Conservation (phyloP, 1,140 invertebrate genomes). For the Drosophila rufa region DNA sequence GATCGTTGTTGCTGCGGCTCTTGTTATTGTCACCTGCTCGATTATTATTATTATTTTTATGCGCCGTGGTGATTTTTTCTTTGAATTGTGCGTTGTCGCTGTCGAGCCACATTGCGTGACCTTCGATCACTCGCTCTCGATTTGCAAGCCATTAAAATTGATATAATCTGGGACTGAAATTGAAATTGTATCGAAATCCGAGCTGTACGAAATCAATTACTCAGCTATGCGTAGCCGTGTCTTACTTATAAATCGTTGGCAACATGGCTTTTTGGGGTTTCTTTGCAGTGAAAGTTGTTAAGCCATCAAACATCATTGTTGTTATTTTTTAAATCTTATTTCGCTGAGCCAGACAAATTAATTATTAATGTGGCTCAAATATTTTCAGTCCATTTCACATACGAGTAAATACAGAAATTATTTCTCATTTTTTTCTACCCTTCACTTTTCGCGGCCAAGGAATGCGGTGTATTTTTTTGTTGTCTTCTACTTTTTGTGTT, state of each 20-base stretch:
- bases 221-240: conserved; percentile 63
- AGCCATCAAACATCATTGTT: conserved; percentile 32
- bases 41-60: conserved; percentile 65
- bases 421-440: conserved; percentile 56
- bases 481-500: conserved; percentile 26
- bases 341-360: conserved; percentile 53
- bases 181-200: conserved; percentile 68
- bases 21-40: conserved; percentile 79
- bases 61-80: conserved; percentile 34
- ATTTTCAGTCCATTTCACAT: conserved; percentile 41
- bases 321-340: conserved; percentile 18
- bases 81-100: conserved; percentile 70
- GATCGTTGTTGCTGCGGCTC: conserved; percentile 51
- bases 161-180: conserved; percentile 49
- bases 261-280: conserved; percentile 26
- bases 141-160: conserved; percentile 73
- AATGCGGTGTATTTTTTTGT: conserved; percentile 42
- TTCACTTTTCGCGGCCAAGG: conserved; percentile 60
- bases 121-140: conserved; percentile 65
- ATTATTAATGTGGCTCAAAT: conserved; percentile 61
- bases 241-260: conserved; percentile 29
- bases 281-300: conserved; percentile 62
- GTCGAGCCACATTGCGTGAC: conserved; percentile 56
- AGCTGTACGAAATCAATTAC: conserved; percentile 74
- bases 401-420: conserved; percentile 27